Evolutionary conservation across 2,888 invertebrate species (phyloP).

Genomic region (Piscicola geometra): DNA sequence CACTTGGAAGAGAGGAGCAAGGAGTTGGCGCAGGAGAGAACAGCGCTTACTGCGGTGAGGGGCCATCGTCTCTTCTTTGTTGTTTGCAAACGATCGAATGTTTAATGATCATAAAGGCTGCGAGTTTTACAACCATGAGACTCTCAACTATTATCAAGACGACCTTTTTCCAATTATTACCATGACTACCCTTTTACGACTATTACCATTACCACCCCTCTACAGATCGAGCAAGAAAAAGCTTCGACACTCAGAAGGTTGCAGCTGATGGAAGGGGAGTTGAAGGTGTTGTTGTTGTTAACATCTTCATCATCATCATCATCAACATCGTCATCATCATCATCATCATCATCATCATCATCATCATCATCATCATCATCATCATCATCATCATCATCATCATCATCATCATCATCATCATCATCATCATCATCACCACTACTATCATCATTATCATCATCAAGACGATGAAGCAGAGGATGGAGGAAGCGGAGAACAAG

Average conservation of each 20-base stretch:
- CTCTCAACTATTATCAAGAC: no score
- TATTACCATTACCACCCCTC: no score
- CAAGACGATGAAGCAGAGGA: neutral
- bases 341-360: constrained; percentile 25
- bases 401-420: constrained; percentile 9
- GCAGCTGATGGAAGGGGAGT: neutral
- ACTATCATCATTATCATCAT: neutral
- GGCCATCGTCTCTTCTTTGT: neutral
- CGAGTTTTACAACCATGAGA: no score
- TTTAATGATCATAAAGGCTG: no score
- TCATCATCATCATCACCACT: neutral
- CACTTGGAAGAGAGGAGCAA: constrained; percentile 22
- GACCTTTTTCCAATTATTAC: no score
- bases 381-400: constrained; percentile 28
- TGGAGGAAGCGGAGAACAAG: neutral
- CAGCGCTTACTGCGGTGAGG: neutral
- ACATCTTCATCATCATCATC: constrained; percentile 15
- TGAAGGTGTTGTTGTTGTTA: neutral
- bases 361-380: constrained; percentile 29
- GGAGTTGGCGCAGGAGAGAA: constrained; percentile 28
- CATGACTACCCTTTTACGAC: no score
- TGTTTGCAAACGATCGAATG: no score
- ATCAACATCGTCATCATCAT: constrained; percentile 2
- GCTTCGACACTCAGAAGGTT: neutral
- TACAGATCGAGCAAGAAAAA: neutral